Evolutionary conservation across 1,140 invertebrate genomes (phyloP).

Genomic region (Chironomus tepperi): DNA sequence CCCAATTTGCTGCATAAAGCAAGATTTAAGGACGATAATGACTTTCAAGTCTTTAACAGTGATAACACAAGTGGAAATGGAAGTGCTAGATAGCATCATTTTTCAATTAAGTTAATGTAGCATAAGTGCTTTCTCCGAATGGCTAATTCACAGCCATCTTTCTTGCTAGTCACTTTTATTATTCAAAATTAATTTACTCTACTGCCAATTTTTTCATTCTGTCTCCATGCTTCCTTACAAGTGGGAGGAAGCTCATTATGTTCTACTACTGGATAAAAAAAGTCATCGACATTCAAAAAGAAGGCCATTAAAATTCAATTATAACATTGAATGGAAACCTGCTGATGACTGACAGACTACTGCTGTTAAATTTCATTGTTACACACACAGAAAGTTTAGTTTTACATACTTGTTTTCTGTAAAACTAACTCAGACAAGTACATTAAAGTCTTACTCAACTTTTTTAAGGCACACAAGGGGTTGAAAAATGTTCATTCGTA

Average conservation of each 20-base stretch:
- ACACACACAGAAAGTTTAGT: neutral
- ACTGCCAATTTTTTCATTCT: no score
- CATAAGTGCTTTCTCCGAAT: constrained; percentile 9
- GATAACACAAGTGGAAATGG: no score
- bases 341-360: neutral
- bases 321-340: neutral
- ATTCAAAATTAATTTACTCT: no score
- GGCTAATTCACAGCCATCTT: neutral
- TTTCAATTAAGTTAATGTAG: constrained; percentile 19
- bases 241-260: neutral
- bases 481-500: neutral
- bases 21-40: no score
- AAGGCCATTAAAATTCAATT: constrained; percentile 8
- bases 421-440: neutral
- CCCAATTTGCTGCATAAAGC: no score
- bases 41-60: no score
- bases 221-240: no score
- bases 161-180: neutral
- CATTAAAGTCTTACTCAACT: no score
- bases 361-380: neutral
- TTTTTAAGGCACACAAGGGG: neutral
- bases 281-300: constrained; percentile 7
- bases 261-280: neutral
- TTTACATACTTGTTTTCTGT: neutral
- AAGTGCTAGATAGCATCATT: constrained; percentile 10